Conservation (phyloP, 2,888 invertebrate genomes). For the Calameuta filiformis region DNA sequence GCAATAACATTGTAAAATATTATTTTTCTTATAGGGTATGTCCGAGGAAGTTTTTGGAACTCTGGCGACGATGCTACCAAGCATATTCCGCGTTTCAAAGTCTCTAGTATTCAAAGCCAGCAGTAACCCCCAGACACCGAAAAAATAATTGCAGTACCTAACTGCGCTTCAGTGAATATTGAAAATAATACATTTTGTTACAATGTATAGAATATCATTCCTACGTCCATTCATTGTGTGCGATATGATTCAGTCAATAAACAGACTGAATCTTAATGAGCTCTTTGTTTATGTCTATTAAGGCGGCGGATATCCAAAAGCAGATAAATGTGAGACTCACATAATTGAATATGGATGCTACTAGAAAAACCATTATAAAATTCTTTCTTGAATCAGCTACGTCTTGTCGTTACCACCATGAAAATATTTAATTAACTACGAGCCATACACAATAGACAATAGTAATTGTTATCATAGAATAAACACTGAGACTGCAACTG, state of each 20-base stretch:
- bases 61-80: slow-evolving; percentile 88
- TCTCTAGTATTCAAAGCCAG: slow-evolving; percentile 81
- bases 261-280: slow-evolving; percentile 30
- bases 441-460: neutral
- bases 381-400: neutral
- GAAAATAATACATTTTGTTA: slow-evolving; percentile 33
- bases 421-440: neutral
- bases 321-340: neutral
- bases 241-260: slow-evolving; percentile 35
- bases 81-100: slow-evolving; percentile 94
- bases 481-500: neutral
- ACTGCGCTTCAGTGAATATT: neutral
- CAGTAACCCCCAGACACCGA: slow-evolving; percentile 63
- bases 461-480: neutral
- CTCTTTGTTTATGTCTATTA: slow-evolving; percentile 30
- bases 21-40: slow-evolving; percentile 71
- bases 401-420: neutral
- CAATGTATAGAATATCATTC: slow-evolving; percentile 22
- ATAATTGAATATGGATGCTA: neutral
- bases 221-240: slow-evolving; percentile 18
- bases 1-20: neutral
- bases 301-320: slow-evolving; percentile 22
- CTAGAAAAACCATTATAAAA: neutral
- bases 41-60: slow-evolving; percentile 85
- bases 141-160: slow-evolving; percentile 46